Percentiles rank a stretch among this genome's conserved stretches.
Conservation (phyloP, 2,888 invertebrate species). For the Cosmia pyralina region DNA sequence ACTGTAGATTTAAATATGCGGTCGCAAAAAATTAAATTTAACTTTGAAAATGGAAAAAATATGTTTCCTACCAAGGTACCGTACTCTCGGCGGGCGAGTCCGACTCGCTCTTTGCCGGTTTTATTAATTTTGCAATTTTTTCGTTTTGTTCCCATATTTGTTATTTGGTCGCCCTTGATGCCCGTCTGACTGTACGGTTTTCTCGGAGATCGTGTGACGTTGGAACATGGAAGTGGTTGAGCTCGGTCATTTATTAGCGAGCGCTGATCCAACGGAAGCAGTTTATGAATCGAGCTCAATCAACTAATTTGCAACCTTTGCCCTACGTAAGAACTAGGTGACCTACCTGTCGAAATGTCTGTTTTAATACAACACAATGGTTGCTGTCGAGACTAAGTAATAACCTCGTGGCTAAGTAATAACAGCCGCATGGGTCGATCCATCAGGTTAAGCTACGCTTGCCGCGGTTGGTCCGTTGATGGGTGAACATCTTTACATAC, state of each 20-base stretch:
- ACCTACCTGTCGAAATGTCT: neutral
- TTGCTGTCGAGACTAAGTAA: too few relatives aligned
- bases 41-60: too few relatives aligned
- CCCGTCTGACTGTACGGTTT: neutral
- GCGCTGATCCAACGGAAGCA: constrained; percentile 36
- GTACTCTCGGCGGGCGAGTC: neutral
- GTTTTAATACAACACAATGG: too few relatives aligned
- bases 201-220: constrained; percentile 1
- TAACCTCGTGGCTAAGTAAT: too few relatives aligned
- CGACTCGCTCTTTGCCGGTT: neutral
- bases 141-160: neutral
- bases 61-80: neutral
- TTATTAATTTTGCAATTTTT: neutral
- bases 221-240: constrained; percentile 9
- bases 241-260: constrained; percentile 11
- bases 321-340: constrained; percentile 33
- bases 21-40: too few relatives aligned
- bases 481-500: too few relatives aligned
- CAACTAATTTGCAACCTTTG: constrained; percentile 31
- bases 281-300: constrained; percentile 36
- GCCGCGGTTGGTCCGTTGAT: too few relatives aligned
- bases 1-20: too few relatives aligned
- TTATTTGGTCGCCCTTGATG: neutral
- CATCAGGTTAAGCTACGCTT: too few relatives aligned
- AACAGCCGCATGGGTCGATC: too few relatives aligned